phyloP scores from a whole-genome alignment of 2,888 invertebrate genomes.

The Cheilosia vulpina region DNA sequence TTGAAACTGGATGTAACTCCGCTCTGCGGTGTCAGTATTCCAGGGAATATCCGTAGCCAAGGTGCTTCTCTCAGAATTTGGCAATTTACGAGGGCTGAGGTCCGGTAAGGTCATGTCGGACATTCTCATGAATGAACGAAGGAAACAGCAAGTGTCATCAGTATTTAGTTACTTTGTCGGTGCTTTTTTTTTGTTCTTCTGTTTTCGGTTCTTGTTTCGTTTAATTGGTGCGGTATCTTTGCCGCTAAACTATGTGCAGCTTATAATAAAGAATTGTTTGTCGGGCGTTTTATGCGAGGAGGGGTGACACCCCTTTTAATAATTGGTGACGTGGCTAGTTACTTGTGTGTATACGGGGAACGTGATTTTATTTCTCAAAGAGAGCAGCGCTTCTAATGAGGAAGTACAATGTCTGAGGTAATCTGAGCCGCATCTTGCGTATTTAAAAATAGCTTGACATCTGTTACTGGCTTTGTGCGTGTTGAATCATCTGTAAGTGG shows the following conservation, averaged over 20 bases:
- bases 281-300: constrained; percentile 27
- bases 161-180: constrained; percentile 60
- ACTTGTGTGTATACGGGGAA: constrained; percentile 4
- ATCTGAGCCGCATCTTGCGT: constrained; percentile 3
- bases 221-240: constrained; percentile 26
- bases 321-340: constrained; percentile 23
- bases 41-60: constrained; percentile 8
- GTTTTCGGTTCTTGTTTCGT: constrained; percentile 18
- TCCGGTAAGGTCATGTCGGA: constrained; percentile 44
- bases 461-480: not conserved
- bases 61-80: constrained; percentile 58
- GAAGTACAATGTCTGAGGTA: constrained; percentile 22
- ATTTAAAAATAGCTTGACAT: not conserved
- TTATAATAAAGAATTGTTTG: constrained; percentile 11
- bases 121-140: constrained; percentile 53
- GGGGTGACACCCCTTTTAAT: constrained; percentile 13
- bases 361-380: constrained; percentile 36
- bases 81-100: constrained; percentile 15
- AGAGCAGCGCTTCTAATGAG: not conserved
- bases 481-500: not conserved
- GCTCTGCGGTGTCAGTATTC: constrained; percentile 4
- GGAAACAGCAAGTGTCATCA: constrained; percentile 52
- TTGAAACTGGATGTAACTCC: constrained; percentile 1
- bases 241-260: constrained; percentile 36
- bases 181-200: not conserved